Conservation (phyloP, 2,797 vertebrate species). For the Aplochiton taeniatus region DNA sequence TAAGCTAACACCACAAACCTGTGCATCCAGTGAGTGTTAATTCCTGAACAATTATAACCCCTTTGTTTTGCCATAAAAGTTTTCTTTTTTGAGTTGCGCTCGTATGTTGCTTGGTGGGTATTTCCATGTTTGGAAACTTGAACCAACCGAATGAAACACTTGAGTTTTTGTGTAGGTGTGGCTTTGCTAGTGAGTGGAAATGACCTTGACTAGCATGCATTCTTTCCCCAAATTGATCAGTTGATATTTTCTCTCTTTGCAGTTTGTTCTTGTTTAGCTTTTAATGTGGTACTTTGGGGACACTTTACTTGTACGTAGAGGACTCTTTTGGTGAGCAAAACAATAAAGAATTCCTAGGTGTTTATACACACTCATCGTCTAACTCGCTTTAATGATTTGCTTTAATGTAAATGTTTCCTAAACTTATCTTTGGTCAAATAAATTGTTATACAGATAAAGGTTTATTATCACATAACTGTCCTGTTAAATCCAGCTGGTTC, state of each 20-base stretch:
- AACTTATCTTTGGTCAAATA: too few relatives aligned
- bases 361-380: too few relatives aligned
- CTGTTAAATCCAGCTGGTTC: too few relatives aligned
- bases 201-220: constrained; percentile 42
- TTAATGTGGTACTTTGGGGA: constrained; percentile 23
- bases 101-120: constrained; percentile 4
- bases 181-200: constrained; percentile 27
- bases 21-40: constrained; percentile 23
- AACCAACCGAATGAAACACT: constrained; percentile 10
- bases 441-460: too few relatives aligned
- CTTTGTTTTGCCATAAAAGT: neutral
- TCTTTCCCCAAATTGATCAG: constrained; percentile 28
- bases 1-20: constrained; percentile 48
- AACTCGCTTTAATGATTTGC: too few relatives aligned
- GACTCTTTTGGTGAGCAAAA: too few relatives aligned
- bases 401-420: too few relatives aligned
- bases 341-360: too few relatives aligned
- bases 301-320: too few relatives aligned
- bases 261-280: constrained; percentile 29
- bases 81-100: too few relatives aligned
- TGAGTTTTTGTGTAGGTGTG: constrained; percentile 49
- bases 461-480: too few relatives aligned
- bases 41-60: constrained; percentile 12
- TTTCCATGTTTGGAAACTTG: constrained; percentile 6
- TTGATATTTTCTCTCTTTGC: constrained; percentile 15